A percentile compares a stretch with the other conserved stretches of the same genome.
phyloP scores from a whole-genome alignment of 2,797 vertebrate species.

The Galaxias olidus region DNA sequence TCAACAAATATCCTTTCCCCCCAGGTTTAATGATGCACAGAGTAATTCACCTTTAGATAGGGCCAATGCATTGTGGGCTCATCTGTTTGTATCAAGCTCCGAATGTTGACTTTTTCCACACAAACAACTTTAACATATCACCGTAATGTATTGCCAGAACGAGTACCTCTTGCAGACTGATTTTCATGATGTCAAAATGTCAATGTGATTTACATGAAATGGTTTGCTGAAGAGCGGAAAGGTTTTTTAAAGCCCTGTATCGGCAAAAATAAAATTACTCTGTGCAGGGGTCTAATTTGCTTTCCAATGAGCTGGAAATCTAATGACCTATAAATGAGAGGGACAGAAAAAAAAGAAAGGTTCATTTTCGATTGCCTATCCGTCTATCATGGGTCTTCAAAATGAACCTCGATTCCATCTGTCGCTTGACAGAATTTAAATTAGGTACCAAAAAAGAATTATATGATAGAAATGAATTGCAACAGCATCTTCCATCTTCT shows the following conservation, averaged over 20 bases:
- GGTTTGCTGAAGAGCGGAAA: conserved; percentile 32
- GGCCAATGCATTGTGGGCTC: background rate
- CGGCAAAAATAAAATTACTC: conserved; percentile 26
- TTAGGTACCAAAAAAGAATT: conserved; percentile 60
- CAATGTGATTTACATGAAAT: conserved; percentile 34
- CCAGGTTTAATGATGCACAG: background rate
- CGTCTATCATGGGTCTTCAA: conserved; percentile 53
- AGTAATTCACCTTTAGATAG: background rate
- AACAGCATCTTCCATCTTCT: conserved; percentile 41
- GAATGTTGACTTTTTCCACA: background rate
- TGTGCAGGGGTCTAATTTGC: conserved; percentile 47
- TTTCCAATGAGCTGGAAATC: conserved; percentile 41
- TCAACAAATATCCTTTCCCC: conserved; percentile 7
- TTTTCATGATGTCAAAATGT: conserved; percentile 17
- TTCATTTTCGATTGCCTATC: conserved; percentile 65
- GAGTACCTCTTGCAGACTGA: conserved; percentile 8
- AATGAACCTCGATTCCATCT: conserved; percentile 64
- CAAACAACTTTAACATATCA: background rate
- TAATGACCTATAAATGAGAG: conserved; percentile 44
- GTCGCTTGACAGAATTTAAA: conserved; percentile 69
- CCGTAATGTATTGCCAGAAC: background rate
- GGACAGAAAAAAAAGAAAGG: conserved; percentile 19
- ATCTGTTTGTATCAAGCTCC: background rate
- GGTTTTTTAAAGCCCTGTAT: conserved; percentile 27
- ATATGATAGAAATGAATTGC: conserved; percentile 52